A percentile compares a stretch with the other conserved stretches of the same genome.
phyloP scores from a whole-genome alignment of 2,888 invertebrate genomes.

The Cataglyphis cursor region DNA sequence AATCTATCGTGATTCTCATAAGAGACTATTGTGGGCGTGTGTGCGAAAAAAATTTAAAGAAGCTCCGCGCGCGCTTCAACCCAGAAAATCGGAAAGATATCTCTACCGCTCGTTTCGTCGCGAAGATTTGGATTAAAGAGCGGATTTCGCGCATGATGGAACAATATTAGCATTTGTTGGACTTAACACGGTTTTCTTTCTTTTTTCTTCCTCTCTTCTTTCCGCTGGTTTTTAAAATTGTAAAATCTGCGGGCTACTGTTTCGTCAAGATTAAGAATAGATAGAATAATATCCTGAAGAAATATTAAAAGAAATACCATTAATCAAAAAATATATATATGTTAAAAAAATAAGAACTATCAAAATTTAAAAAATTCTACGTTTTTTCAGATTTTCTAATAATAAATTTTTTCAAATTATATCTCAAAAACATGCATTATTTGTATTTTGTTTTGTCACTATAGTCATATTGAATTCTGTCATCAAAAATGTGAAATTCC shows the following conservation, averaged over 20 bases:
- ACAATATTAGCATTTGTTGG: conserved; percentile 34
- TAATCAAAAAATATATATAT: neutral
- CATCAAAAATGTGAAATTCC: neutral
- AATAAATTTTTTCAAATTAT: neutral
- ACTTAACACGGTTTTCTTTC: conserved; percentile 32
- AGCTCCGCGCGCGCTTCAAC: neutral
- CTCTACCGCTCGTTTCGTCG: neutral
- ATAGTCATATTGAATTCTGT: conserved; percentile 1
- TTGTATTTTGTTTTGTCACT: neutral
- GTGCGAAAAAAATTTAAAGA: conserved; percentile 29
- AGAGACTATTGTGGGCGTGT: conserved; percentile 32
- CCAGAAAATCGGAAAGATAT: conserved; percentile 39
- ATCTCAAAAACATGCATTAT: neutral
- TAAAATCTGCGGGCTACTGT: neutral
- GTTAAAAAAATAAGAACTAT: neutral
- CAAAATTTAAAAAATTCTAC: neutral
- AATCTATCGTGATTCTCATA: conserved; percentile 49
- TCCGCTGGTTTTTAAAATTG: conserved; percentile 16
- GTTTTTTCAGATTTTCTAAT: neutral
- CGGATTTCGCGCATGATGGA: conserved; percentile 10
- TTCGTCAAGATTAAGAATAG: neutral
- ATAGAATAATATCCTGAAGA: neutral
- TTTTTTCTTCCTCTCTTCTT: neutral
- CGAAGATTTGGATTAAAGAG: conserved; percentile 42
- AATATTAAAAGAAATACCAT: neutral